phyloP scores from a whole-genome alignment of 2,888 invertebrate genomes.

The Parasteatoda lunata region DNA sequence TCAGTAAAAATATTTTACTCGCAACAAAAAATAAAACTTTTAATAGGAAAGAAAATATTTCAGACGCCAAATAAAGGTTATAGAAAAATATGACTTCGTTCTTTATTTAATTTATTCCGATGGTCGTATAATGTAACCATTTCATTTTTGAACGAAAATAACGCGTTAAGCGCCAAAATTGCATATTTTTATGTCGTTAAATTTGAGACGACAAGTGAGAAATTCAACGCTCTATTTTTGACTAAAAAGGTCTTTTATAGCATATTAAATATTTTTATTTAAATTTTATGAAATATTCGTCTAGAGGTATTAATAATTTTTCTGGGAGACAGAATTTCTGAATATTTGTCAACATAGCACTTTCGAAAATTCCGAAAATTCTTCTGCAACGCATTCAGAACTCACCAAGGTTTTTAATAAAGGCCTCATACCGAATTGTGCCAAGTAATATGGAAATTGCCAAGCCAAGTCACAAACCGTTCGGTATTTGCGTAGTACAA shows the following conservation, averaged over 20 bases:
- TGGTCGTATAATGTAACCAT: too few relatives aligned
- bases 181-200: too few relatives aligned
- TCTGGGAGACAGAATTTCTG: neutral
- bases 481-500: neutral
- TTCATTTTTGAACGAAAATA: too few relatives aligned
- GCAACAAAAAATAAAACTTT: too few relatives aligned
- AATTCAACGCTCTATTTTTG: too few relatives aligned
- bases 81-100: too few relatives aligned
- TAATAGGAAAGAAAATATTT: too few relatives aligned
- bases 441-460: slow-evolving; percentile 23
- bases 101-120: too few relatives aligned
- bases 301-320: slow-evolving; percentile 5
- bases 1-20: too few relatives aligned
- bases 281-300: neutral
- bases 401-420: slow-evolving; percentile 1
- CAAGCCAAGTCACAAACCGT: neutral
- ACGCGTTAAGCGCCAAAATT: too few relatives aligned
- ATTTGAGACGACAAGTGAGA: too few relatives aligned
- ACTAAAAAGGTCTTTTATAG: neutral
- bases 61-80: too few relatives aligned
- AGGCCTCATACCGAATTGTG: neutral
- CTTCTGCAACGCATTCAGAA: neutral
- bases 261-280: slow-evolving; percentile 26
- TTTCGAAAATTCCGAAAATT: neutral
- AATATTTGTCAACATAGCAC: neutral